These are phyloP conservation scores for Psilopogon haemacephalus DNA, from an alignment of 2,113 vertebrate genomes.

Conservation along the genomic window DNA sequence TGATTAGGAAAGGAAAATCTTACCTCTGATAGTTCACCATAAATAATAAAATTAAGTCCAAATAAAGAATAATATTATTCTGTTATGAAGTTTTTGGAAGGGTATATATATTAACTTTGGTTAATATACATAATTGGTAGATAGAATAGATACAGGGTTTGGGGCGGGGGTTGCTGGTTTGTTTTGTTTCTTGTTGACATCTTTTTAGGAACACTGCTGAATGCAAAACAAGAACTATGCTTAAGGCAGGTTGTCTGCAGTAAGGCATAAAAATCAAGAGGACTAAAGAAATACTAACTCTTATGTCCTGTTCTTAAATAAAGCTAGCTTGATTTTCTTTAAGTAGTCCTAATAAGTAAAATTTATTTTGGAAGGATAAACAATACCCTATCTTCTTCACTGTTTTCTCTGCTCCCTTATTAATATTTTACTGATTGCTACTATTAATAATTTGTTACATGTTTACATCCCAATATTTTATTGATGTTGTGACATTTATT, in stretches of 20 bases:
- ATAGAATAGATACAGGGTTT: background rate
- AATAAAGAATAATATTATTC: background rate
- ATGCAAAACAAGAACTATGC: background rate
- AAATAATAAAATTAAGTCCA: background rate
- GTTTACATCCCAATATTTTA: background rate
- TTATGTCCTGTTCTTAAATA: background rate
- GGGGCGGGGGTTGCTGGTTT: accelerated
- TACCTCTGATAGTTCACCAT: too few relatives aligned
- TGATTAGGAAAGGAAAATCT: background rate
- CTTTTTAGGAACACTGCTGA: background rate
- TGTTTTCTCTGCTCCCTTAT: background rate
- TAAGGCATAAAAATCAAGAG: background rate
- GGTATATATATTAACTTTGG: background rate
- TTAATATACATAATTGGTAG: background rate
- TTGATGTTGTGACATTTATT: background rate
- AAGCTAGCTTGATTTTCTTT: background rate
- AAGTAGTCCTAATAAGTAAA: too few relatives aligned
- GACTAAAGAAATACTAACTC: background rate
- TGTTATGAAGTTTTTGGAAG: background rate
- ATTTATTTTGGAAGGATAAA: background rate
- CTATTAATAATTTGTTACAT: background rate
- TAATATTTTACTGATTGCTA: background rate
- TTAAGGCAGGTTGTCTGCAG: background rate
- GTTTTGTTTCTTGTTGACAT: background rate
- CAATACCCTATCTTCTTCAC: background rate